A percentile compares a stretch with the other conserved stretches of the same genome.
Conservation (phyloP, 1,140 invertebrate genomes). For the Ooceraea biroi region DNA sequence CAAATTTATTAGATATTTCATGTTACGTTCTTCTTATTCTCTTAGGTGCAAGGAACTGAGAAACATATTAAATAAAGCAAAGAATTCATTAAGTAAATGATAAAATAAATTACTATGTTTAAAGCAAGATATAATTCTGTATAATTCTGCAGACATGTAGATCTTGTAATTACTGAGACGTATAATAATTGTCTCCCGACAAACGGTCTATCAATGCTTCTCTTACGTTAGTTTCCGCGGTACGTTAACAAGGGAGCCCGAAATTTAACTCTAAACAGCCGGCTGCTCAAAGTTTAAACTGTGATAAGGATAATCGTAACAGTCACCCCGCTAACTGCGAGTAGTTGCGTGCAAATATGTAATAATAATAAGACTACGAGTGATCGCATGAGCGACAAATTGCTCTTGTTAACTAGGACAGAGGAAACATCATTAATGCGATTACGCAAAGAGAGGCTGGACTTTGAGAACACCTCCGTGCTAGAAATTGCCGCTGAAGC, state of each 20-base stretch:
- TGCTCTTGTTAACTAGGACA: conserved; percentile 32
- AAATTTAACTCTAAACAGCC: background rate
- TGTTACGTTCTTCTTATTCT: too few species aligned
- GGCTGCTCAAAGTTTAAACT: background rate
- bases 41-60: too few species aligned
- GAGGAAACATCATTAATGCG: conserved; percentile 49
- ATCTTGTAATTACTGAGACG: too few species aligned
- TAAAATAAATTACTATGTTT: too few species aligned
- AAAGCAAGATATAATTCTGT: too few species aligned
- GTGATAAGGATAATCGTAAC: background rate
- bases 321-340: background rate
- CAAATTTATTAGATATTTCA: too few species aligned
- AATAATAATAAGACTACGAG: conserved; percentile 17
- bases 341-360: background rate
- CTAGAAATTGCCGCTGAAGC: conserved; percentile 20
- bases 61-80: background rate
- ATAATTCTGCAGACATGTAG: too few species aligned
- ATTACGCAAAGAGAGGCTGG: conserved; percentile 42
- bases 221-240: background rate
- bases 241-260: too few species aligned
- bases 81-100: too few species aligned
- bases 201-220: too few species aligned
- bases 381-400: conserved; percentile 30
- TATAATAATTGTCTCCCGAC: too few species aligned
- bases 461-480: background rate